Conservation (phyloP, 1,140 invertebrate genomes). For the Caligus rogercresseyi region DNA sequence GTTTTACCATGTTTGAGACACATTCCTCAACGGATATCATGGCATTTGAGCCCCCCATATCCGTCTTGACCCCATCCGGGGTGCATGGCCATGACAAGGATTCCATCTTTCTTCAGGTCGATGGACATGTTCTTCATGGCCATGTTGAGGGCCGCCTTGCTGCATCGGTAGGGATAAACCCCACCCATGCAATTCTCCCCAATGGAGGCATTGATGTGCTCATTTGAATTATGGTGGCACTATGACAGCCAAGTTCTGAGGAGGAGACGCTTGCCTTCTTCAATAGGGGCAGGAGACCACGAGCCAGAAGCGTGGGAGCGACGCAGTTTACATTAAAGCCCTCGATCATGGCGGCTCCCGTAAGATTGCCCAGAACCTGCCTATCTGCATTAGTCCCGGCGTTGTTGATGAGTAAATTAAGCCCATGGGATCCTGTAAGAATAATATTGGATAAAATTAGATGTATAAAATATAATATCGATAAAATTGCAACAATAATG, state of each 20-base stretch:
- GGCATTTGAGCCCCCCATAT: constrained; percentile 30
- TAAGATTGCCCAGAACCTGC: too few species aligned
- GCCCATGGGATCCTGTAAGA: too few species aligned
- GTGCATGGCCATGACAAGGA: constrained; percentile 28
- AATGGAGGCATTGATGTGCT: constrained; percentile 28
- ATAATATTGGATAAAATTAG: too few species aligned
- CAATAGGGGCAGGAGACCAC: constrained; percentile 26
- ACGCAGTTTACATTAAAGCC: constrained; percentile 24
- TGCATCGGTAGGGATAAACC: constrained; percentile 26
- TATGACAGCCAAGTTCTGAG: background rate
- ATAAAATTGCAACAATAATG: too few species aligned
- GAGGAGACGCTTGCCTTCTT: background rate
- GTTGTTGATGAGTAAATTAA: constrained; percentile 30
- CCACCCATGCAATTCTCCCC: constrained; percentile 25
- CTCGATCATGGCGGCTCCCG: background rate
- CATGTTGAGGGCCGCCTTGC: constrained; percentile 31
- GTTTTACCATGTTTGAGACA: too few species aligned
- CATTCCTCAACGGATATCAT: too few species aligned
- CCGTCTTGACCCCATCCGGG: constrained; percentile 33
- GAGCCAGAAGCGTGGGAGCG: too few species aligned
- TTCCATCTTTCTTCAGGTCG: constrained; percentile 27
- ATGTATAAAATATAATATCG: too few species aligned
- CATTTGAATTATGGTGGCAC: constrained; percentile 27
- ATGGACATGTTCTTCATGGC: constrained; percentile 27
- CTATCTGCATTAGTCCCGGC: too few species aligned